These are phyloP conservation scores for Catharus fuscescens DNA, from an alignment of 2,113 vertebrate genomes.

Conservation along the genomic window DNA sequence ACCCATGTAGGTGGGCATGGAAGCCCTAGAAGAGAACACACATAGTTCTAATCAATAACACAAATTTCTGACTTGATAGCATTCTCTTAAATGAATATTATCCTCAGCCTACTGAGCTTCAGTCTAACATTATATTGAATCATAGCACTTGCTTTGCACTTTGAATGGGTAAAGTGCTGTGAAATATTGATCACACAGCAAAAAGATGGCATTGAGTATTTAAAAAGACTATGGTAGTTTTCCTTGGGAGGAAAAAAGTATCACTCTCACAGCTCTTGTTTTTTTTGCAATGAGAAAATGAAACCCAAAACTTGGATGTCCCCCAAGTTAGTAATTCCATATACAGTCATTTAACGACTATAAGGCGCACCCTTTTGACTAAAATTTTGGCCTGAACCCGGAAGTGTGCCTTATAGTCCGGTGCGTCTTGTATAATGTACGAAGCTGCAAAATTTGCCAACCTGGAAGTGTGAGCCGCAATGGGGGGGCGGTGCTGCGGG, in stretches of 20 bases:
- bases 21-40: neutral
- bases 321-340: neutral
- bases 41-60: neutral
- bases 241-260: neutral
- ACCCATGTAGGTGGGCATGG: neutral
- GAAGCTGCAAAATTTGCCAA: too few relatives aligned
- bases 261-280: neutral
- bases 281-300: neutral
- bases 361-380: too few relatives aligned
- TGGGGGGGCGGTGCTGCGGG: too few relatives aligned
- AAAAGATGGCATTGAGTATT: neutral
- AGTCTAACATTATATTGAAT: neutral
- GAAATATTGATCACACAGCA: neutral
- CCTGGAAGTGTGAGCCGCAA: too few relatives aligned
- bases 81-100: neutral
- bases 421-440: too few relatives aligned
- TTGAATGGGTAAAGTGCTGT: neutral
- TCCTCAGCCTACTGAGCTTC: neutral
- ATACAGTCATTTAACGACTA: too few relatives aligned
- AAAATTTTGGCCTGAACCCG: too few relatives aligned
- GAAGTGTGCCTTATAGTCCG: too few relatives aligned
- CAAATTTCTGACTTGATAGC: constrained; percentile 6
- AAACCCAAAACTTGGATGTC: neutral
- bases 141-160: neutral
- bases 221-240: neutral